A percentile compares a stretch with the other conserved stretches of the same genome.
Evolutionary conservation across 2,888 invertebrate species (phyloP).

Genomic region (Agriotes lineatus): DNA sequence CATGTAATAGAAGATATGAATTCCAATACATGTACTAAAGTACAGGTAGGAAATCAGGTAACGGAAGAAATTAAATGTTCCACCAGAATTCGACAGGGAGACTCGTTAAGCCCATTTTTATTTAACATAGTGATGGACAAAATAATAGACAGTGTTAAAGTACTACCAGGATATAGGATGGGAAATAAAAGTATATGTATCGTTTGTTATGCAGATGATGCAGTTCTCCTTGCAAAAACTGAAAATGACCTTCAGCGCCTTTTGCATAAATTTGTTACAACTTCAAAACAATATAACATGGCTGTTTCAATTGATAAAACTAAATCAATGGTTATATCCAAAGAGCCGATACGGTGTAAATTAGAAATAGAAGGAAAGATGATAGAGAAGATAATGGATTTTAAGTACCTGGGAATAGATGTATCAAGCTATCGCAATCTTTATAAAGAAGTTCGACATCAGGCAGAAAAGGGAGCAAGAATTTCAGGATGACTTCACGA

Average conservation of each 20-base stretch:
- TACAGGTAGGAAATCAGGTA: background rate
- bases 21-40: background rate
- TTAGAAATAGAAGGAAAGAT: background rate
- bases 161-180: background rate
- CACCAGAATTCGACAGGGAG: background rate
- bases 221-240: background rate
- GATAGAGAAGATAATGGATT: background rate
- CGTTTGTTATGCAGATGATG: constrained; percentile 2
- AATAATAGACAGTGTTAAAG: background rate
- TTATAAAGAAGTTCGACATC: background rate
- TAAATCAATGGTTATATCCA: background rate
- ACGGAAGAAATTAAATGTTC: constrained; percentile 9
- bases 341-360: background rate
- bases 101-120: constrained; percentile 11
- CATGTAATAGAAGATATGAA: background rate
- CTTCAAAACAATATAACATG: background rate
- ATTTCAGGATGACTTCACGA: background rate
- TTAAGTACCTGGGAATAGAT: constrained; percentile 1
- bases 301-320: background rate
- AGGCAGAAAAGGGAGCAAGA: background rate
- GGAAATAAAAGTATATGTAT: too few relatives aligned
- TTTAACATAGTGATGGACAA: constrained; percentile 15
- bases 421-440: constrained; percentile 1
- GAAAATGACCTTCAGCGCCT: background rate
- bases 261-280: background rate